phyloP scores from a whole-genome alignment of 2,113 vertebrate genomes.

The Chaetura pelagica region DNA sequence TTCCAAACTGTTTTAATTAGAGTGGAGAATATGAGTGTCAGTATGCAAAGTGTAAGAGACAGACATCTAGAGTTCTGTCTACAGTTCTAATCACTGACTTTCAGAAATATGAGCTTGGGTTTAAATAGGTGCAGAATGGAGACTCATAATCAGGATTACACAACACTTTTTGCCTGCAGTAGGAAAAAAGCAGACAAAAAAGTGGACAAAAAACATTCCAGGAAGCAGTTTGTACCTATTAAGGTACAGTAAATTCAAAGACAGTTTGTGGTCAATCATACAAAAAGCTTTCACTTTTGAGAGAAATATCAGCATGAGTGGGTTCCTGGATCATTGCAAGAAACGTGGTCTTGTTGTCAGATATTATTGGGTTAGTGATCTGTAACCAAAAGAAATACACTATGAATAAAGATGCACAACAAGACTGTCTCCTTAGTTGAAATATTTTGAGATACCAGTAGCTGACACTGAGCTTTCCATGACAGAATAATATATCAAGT shows the following conservation, averaged over 20 bases:
- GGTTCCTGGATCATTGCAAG: background rate
- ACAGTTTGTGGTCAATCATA: background rate
- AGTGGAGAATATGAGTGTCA: background rate
- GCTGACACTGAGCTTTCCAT: background rate
- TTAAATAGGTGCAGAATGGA: background rate
- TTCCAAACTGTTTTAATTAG: background rate
- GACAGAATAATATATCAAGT: background rate
- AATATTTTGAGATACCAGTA: background rate
- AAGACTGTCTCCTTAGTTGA: background rate
- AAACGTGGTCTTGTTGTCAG: background rate
- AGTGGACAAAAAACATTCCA: background rate
- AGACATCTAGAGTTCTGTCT: background rate
- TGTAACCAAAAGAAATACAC: background rate
- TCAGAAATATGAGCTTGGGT: background rate
- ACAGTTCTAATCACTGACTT: background rate
- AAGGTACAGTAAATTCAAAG: background rate
- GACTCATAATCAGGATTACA: background rate
- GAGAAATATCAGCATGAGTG: background rate
- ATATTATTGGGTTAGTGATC: background rate
- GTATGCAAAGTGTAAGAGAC: background rate
- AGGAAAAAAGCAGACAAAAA: background rate
- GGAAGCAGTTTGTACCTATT: background rate
- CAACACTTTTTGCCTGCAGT: background rate
- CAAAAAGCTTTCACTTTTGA: background rate
- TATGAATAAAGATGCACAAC: background rate